phyloP scores from a whole-genome alignment of 1,140 invertebrate species.

The Dendrolimus punctatus region DNA sequence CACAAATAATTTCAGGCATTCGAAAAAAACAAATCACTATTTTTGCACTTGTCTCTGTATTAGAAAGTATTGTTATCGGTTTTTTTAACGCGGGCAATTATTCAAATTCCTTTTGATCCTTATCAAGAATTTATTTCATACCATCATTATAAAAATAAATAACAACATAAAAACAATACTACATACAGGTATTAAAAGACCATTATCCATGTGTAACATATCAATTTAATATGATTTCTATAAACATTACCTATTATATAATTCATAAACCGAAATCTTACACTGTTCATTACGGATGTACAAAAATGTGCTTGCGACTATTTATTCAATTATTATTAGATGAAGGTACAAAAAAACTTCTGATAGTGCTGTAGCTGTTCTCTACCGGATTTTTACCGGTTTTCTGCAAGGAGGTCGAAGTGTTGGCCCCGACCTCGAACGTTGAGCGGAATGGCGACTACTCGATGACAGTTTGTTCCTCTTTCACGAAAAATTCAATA shows the following conservation, averaged over 20 bases:
- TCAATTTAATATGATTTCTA: constrained; percentile 67
- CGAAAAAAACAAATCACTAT: too few relatives aligned
- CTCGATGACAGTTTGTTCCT: constrained; percentile 89
- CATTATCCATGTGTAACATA: constrained; percentile 58
- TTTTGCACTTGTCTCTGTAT: too few relatives aligned
- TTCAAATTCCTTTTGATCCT: constrained; percentile 22
- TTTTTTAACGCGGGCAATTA: constrained; percentile 1
- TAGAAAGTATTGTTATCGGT: too few relatives aligned
- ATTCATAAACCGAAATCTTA: constrained; percentile 52
- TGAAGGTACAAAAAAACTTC: constrained; percentile 47
- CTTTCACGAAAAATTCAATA: constrained; percentile 98
- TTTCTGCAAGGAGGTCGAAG: constrained; percentile 26
- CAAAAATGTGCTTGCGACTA: constrained; percentile 37
- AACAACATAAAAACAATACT: constrained; percentile 17
- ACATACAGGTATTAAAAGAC: constrained; percentile 53
- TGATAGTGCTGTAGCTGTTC: constrained; percentile 29
- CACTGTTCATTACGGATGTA: constrained; percentile 44
- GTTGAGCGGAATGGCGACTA: constrained; percentile 51
- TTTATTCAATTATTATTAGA: constrained; percentile 17
- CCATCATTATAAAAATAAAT: constrained; percentile 23
- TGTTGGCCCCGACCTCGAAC: constrained; percentile 31
- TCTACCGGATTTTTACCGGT: constrained; percentile 17
- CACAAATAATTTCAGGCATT: too few relatives aligned
- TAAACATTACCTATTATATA: constrained; percentile 66
- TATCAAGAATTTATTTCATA: constrained; percentile 29